phyloP scores from a whole-genome alignment of 2,113 vertebrate species.

The Tragelaphus scriptus region DNA sequence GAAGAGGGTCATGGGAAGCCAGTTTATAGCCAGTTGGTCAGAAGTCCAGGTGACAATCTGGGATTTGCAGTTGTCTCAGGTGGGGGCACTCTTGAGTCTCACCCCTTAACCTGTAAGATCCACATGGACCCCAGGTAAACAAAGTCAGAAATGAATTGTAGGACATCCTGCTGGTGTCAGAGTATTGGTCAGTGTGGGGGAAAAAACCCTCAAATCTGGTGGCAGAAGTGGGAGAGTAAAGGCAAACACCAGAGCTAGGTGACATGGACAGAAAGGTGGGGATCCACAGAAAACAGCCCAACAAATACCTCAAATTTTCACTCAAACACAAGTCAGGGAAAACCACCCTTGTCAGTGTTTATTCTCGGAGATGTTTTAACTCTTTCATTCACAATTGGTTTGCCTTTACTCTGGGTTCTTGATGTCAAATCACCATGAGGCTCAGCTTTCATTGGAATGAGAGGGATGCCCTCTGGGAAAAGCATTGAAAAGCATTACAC shows the following conservation, averaged over 20 bases:
- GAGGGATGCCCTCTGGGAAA: background rate
- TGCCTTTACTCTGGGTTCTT: background rate
- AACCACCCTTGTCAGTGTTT: background rate
- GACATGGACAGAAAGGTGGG: background rate
- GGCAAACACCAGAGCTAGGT: background rate
- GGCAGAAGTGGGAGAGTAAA: background rate
- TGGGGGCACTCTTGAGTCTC: background rate
- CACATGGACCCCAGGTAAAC: background rate
- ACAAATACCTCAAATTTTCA: background rate
- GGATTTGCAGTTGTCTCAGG: background rate
- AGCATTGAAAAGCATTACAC: background rate
- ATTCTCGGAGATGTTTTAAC: background rate
- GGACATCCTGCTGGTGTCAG: background rate
- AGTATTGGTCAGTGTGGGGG: rapidly evolving
- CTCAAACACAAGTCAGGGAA: background rate
- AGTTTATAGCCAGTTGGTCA: background rate
- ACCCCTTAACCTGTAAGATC: background rate
- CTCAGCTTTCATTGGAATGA: background rate
- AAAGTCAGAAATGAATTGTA: background rate
- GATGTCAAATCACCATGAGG: background rate
- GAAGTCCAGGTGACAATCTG: background rate
- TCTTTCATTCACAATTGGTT: background rate
- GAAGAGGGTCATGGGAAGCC: background rate
- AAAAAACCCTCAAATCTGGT: too few relatives aligned
- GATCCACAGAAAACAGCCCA: background rate